Base-by-base conservation (phyloP, 2,797 vertebrate genomes). In the Labroides dimidiatus region DNA sequence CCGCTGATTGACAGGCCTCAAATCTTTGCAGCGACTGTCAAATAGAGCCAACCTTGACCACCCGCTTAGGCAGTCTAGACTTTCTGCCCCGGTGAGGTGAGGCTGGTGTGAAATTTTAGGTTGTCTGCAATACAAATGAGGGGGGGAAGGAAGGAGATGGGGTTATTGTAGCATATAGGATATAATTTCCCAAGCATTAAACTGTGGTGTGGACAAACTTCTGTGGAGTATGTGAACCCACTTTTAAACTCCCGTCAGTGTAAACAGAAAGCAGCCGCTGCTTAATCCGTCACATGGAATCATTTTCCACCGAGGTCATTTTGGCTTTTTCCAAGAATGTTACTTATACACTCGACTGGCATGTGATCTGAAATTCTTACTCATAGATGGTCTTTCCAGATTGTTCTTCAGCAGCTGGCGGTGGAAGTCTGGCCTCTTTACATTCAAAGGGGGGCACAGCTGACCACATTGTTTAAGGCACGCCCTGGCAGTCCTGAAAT, bases 1-100 rank as follows among this genome's bases (percentile, higher is more conserved):
- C 7, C 0, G 58, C 52, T 84, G 89, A 91, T 74, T 86, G 91
- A 88, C 85, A 82, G 81, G 30, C 36, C 51, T 85, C 65, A 74
- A 61, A 81, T 78, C 30, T 68, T 75, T 51, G 67, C 61, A 17
- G 54, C 3, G 57, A 52, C 64, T 48, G 69, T 82, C 63, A 71
- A 62, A 72, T 58, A 45, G 55, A 72, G 72, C 56, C 51, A 45
- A 68, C 45, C 42, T 36, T 51, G 67, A 68, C 78, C 78, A n/a
- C 78, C 81, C 66, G 70, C 47, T 73, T 41, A 12, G 68, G 39
- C 49, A 36, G 72, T 58, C 54, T 64, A 54, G 74, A 78, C 76
- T 63, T 53, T 27, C 4, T 33, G 0, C 24, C 57, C 50, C 15
- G 13, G 63, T 54, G 69, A 63, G 61, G 65, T 55, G 36, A 63